Evolutionary conservation across 2,797 vertebrate genomes (phyloP).

Genomic region (Chaunax sp.): DNA sequence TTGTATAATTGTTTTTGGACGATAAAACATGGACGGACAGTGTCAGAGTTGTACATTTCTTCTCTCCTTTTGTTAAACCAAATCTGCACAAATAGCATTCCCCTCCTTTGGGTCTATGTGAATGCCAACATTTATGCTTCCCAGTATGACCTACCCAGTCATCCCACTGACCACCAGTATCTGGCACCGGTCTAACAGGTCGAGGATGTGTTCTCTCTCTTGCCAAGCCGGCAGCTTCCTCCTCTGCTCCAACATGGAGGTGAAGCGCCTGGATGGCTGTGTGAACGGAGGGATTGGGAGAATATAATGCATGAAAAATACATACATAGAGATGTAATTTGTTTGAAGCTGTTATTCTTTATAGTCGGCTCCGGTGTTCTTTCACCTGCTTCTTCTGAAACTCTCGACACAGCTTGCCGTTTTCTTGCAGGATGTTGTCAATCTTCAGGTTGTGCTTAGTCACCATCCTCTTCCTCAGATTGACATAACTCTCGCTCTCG

Average conservation of each 20-base stretch:
- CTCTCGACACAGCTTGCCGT: conserved; percentile 88
- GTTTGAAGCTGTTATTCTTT: no score
- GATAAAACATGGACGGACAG: no score
- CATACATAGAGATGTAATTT: fast-evolving
- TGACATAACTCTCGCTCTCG: conserved; percentile 92
- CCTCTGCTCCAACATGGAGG: conserved; percentile 91
- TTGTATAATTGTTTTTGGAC: no score
- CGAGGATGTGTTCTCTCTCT: conserved; percentile 89
- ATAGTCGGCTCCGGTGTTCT: background rate
- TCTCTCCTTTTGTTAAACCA: no score
- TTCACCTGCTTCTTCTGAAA: conserved; percentile 88
- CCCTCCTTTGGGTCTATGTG: no score
- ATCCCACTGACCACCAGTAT: conserved; percentile 97
- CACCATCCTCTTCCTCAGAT: conserved; percentile 89
- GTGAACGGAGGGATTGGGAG: background rate
- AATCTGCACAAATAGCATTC: no score
- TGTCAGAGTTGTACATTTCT: no score
- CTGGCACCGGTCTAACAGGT: conserved; percentile 86
- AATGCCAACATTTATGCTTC: no score
- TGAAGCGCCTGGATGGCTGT: conserved; percentile 89
- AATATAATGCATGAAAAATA: background rate
- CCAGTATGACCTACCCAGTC: conserved; percentile 89
- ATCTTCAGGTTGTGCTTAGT: conserved; percentile 82
- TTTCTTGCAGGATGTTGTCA: conserved; percentile 86
- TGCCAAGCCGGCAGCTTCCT: conserved; percentile 94